Base-by-base conservation (phyloP, 2,797 vertebrate genomes). In the Eulemur rubriventer region DNA sequence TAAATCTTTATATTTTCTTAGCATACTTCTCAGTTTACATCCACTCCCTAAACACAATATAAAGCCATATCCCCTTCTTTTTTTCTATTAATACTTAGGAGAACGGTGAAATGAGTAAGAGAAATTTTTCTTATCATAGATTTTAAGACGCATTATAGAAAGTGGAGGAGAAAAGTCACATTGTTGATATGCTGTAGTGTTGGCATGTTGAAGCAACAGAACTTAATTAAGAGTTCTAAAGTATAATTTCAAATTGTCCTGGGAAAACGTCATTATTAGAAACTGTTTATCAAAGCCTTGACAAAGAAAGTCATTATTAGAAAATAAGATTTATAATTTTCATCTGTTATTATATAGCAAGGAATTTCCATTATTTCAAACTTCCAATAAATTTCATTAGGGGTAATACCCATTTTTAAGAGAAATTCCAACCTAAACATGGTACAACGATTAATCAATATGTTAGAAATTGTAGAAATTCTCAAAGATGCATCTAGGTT, bases 1-100 rank as follows among this genome's bases (percentile, higher is more conserved):
- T 93, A 70, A 95, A 95, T 86, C 28, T 91, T 95, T 57, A 26
- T 59, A 41, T 88, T 93, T 96, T 95, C 52, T 75, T 69, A 63
- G 70, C 14, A 69, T 89, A 76, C 6, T 86, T 89, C 17, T 88
- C 41, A 93, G 81, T 82, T 95, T 89, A 22, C 3, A 83, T 79
- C 18, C 6, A 41, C 6, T 85, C 18, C 61, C 14, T 81, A 91
- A 94, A 59, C 13, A 70, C 26, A 83, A 18, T 75, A 59, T 73
- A 18, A 50, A 61, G 22, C 26, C 35, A 59, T 41, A 65, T 65
- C 63, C 11, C 18, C 43, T 85, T 91, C 33, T 79, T 83, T 93
- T 85, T 89, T 48, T 20, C n/a, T 91, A 75, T 55, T 55, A 55
- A 55, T 55, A 24, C 38, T 70, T 89, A 69, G 24, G 43, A 57